A percentile compares a stretch with the other conserved stretches of the same genome.
phyloP scores from a whole-genome alignment of 2,113 vertebrate species.

The Tetrao urogallus region DNA sequence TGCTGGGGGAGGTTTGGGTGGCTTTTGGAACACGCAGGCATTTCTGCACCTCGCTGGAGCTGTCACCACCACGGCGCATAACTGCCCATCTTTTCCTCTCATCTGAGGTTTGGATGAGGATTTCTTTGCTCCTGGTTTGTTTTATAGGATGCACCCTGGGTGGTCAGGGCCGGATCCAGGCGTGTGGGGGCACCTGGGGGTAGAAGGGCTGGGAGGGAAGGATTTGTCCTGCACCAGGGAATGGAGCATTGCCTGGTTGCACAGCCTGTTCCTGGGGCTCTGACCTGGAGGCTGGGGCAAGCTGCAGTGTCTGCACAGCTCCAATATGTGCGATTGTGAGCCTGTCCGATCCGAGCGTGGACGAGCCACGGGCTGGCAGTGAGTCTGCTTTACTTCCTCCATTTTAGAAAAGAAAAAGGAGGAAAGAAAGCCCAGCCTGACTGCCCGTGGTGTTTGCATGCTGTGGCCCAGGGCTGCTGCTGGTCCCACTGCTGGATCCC shows the following conservation, averaged over 20 bases:
- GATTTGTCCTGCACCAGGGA: background rate
- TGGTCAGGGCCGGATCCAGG: background rate
- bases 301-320: too few species aligned
- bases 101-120: background rate
- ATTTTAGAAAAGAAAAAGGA: background rate
- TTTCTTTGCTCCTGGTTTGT: background rate
- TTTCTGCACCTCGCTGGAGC: background rate
- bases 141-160: background rate
- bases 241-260: too few species aligned
- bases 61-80: background rate
- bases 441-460: background rate
- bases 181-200: too few species aligned
- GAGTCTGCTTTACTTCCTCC: background rate
- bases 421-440: background rate
- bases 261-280: too few species aligned
- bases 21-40: background rate
- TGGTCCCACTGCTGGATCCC: rapidly evolving
- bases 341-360: too few species aligned
- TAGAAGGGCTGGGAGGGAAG: background rate
- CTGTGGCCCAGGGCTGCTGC: background rate
- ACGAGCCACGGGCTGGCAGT: too few species aligned
- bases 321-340: too few species aligned
- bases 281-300: background rate
- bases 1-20: background rate
- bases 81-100: background rate